Conservation (phyloP, 1,140 invertebrate genomes). For the Diabrotica virgifera region DNA sequence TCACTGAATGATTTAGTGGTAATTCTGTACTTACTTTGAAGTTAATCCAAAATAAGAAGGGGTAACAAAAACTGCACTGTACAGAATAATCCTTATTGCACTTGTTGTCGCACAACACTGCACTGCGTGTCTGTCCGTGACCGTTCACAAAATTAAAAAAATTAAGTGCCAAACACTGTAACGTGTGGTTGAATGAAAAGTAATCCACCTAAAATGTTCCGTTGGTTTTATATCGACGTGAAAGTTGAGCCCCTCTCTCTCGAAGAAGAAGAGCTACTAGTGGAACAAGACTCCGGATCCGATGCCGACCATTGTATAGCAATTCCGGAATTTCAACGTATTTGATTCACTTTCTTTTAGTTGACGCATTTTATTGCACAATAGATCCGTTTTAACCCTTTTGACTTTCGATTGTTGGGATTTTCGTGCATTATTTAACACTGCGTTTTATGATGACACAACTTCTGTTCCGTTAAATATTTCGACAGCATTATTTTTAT, state of each 20-base stretch:
- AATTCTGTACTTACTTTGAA: conserved; percentile 8
- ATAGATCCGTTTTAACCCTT: conserved; percentile 26
- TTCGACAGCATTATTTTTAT: too few relatives aligned
- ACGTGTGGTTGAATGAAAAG: conserved; percentile 33
- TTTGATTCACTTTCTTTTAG: conserved; percentile 38
- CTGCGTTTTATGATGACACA: too few relatives aligned
- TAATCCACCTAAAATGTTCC: conserved; percentile 46
- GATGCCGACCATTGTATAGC: conserved; percentile 23
- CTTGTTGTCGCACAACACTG: conserved; percentile 27
- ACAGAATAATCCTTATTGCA: conserved; percentile 22
- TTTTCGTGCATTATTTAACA: neutral
- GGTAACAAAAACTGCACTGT: conserved; percentile 14
- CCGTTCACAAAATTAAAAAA: conserved; percentile 20
- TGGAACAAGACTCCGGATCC: conserved; percentile 33
- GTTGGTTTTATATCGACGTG: conserved; percentile 47
- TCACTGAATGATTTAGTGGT: neutral
- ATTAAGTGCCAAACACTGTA: conserved; percentile 26
- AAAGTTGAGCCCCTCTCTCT: conserved; percentile 45
- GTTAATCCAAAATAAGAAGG: conserved; percentile 5
- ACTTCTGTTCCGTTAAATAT: too few relatives aligned
- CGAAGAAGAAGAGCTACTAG: conserved; percentile 29
- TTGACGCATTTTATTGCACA: conserved; percentile 33
- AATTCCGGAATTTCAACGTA: conserved; percentile 36
- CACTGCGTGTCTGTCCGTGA: conserved; percentile 20
- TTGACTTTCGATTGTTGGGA: conserved; percentile 30